Conservation (phyloP, 2,888 invertebrate species). For the Eurytoma californica region DNA sequence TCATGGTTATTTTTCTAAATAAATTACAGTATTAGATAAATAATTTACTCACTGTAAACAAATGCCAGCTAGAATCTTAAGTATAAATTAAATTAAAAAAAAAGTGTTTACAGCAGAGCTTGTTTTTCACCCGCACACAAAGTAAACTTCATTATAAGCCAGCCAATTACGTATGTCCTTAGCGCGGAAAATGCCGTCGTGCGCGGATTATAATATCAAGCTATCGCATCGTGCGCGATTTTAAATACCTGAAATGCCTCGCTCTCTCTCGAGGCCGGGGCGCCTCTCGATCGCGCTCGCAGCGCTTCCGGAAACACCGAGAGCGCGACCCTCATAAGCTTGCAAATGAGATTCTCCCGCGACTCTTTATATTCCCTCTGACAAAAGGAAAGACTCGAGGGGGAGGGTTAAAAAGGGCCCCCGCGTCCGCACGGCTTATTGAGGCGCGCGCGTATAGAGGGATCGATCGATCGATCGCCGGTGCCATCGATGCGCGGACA, state of each 20-base stretch:
- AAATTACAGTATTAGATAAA: too few species aligned
- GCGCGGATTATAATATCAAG: constrained; percentile 46
- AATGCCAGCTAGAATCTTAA: too few species aligned
- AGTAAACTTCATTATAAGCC: too few species aligned
- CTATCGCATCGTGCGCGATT: constrained; percentile 46
- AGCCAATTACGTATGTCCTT: too few species aligned
- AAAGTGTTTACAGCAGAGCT: too few species aligned
- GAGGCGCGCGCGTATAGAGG: background rate
- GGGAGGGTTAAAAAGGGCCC: background rate
- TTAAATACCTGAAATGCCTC: constrained; percentile 53
- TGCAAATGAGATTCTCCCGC: constrained; percentile 52
- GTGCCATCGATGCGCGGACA: constrained; percentile 31
- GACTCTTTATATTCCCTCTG: constrained; percentile 18
- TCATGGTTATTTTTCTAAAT: too few species aligned
- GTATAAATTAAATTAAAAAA: too few species aligned
- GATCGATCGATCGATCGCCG: constrained; percentile 47
- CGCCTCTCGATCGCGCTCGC: background rate
- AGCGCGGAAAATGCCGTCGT: constrained; percentile 17
- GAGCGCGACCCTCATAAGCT: constrained; percentile 45
- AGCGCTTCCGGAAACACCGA: constrained; percentile 52
- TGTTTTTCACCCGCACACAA: too few species aligned
- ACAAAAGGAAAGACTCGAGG: constrained; percentile 10
- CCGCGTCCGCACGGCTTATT: constrained; percentile 23
- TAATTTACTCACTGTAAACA: too few species aligned
- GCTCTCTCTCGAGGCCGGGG: background rate